These are phyloP conservation scores for Phalacrocorax aristotelis DNA, from an alignment of 2,113 vertebrate species.

Conservation along the genomic window DNA sequence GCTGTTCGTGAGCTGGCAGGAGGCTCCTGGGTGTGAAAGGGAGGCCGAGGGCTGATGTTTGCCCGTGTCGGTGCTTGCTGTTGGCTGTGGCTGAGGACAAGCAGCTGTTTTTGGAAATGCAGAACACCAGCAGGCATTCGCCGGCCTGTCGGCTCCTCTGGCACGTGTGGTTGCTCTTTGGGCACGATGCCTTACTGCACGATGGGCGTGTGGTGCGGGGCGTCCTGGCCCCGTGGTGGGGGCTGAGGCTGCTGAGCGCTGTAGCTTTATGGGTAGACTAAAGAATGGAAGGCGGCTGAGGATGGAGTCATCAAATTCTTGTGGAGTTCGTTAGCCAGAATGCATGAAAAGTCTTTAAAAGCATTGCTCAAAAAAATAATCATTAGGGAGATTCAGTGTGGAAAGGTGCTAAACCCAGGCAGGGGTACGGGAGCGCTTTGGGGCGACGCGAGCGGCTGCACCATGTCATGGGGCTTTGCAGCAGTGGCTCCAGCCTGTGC, in stretches of 20 bases:
- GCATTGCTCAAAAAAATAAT: background rate
- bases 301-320: background rate
- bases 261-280: background rate
- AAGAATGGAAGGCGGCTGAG: background rate
- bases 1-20: background rate
- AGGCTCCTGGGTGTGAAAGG: background rate
- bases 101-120: background rate
- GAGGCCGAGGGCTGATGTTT: background rate
- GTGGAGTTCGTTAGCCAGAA: background rate
- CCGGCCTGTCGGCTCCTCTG: background rate
- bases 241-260: fast-evolving
- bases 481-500: background rate
- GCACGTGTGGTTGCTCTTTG: background rate
- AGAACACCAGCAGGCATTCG: background rate
- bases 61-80: fast-evolving
- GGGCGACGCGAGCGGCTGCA: background rate
- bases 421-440: fast-evolving
- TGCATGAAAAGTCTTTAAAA: background rate
- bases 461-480: background rate
- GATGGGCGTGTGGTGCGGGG: background rate
- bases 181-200: fast-evolving
- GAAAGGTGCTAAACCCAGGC: background rate
- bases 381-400: background rate
- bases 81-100: background rate
- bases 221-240: fast-evolving